Evolutionary conservation across 1,140 invertebrate species (phyloP).

Genomic region (Zaprionus kolodkinae): DNA sequence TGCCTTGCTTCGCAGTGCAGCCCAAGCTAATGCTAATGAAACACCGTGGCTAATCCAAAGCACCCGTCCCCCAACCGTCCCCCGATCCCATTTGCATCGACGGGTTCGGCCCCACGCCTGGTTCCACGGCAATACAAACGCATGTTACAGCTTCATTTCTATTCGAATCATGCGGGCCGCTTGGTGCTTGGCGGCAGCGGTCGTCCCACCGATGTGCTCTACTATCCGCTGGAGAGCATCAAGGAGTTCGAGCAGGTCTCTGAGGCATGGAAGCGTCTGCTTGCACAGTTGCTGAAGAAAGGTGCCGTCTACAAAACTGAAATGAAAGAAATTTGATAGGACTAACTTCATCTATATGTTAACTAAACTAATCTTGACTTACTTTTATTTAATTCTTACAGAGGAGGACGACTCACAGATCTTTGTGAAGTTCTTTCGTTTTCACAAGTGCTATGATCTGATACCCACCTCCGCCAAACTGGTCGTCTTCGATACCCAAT

Average conservation of each 20-base stretch:
- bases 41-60: slow-evolving; percentile 46
- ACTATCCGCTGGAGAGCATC: slow-evolving; percentile 91
- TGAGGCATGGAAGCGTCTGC: slow-evolving; percentile 89
- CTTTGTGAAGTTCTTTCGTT: slow-evolving; percentile 99
- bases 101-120: slow-evolving; percentile 8
- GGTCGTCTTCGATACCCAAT: slow-evolving; percentile 99
- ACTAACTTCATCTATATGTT: neutral
- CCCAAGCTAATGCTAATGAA: slow-evolving; percentile 48
- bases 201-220: slow-evolving; percentile 72
- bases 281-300: slow-evolving; percentile 89
- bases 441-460: slow-evolving; percentile 99
- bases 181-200: slow-evolving; percentile 84
- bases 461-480: slow-evolving; percentile 99
- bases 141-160: slow-evolving; percentile 92
- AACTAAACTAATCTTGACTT: neutral
- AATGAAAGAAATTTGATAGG: neutral
- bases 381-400: slow-evolving; percentile 87
- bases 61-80: slow-evolving; percentile 23
- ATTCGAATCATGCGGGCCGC: slow-evolving; percentile 89
- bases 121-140: slow-evolving; percentile 46
- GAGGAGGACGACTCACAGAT: slow-evolving; percentile 98
- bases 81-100: slow-evolving; percentile 2
- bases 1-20: slow-evolving; percentile 21
- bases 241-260: slow-evolving; percentile 93
- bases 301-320: slow-evolving; percentile 84